These are phyloP conservation scores for Athene noctua DNA, from an alignment of 2,113 vertebrate genomes.

Conservation along the genomic window DNA sequence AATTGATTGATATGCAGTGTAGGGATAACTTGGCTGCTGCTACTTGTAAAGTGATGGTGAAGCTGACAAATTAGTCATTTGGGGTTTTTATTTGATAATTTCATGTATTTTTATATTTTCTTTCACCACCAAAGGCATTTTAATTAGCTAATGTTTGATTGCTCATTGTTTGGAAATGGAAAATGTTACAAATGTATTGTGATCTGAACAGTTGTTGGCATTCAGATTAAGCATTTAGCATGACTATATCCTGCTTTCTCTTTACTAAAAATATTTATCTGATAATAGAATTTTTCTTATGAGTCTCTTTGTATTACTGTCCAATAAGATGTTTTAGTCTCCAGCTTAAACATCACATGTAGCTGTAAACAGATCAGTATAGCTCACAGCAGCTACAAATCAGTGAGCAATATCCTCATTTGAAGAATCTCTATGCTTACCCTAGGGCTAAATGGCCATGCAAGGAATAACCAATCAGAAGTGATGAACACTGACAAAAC, in stretches of 20 bases:
- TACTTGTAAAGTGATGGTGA: slow-evolving; percentile 51
- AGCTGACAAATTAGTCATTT: slow-evolving; percentile 44
- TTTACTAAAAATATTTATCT: background rate
- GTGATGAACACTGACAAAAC: background rate
- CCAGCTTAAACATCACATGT: background rate
- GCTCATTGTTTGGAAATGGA: slow-evolving; percentile 31
- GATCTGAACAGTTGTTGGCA: background rate
- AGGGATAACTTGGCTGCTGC: slow-evolving; percentile 64
- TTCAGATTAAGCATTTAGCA: slow-evolving; percentile 2
- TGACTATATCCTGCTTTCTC: background rate
- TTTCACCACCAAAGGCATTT: slow-evolving; percentile 34
- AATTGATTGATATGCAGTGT: slow-evolving; percentile 71
- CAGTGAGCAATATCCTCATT: background rate
- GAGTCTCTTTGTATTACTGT: background rate
- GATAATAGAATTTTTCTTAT: background rate
- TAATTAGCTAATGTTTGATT: slow-evolving; percentile 49
- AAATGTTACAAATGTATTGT: slow-evolving; percentile 9
- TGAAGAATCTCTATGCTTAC: background rate
- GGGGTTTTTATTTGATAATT: slow-evolving; percentile 27
- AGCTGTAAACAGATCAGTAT: background rate
- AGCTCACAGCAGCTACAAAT: slow-evolving; percentile 4
- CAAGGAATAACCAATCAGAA: background rate
- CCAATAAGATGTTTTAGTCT: background rate
- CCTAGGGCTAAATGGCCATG: background rate
- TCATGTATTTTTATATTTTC: slow-evolving; percentile 40